Evolutionary conservation across 64 coral and sea anemone species (phyloP), one percentile per base, ranked within the genome.

Genomic region (Dendronephthya gigantea): DNA sequence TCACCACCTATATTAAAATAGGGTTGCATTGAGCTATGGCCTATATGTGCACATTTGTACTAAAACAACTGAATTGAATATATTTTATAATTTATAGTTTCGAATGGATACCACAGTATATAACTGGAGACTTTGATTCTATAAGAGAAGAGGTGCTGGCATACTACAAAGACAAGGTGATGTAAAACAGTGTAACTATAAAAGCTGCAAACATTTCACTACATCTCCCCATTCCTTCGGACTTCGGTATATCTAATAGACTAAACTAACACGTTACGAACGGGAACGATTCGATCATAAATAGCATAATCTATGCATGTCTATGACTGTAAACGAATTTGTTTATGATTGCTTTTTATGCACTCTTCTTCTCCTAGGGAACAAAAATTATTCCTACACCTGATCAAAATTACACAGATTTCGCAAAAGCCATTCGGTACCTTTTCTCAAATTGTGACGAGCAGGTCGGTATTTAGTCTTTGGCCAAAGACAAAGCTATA

Each of bases 121-220:
- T 79, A 79, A 79, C 72, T 37, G 72, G 72, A 79, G 72, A 79
- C 30, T 79, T 79, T 79, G 72, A 79, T 79, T 79, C 72, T 36
- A 35, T 79, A 37, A 79, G 22, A 33, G 9, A 34, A 79, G 36
- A 79, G 0, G 31, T 79, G 9, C 15, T 79, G 22, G 29, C 19
- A 37, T 79, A 79, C 32, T 79, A 79, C 37, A 34, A 39, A 39
- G 32, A 79, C 19, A 79, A 79, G 72, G 72, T 79, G n/a, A n/a
- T n/a, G n/a, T n/a, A n/a, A n/a, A n/a, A n/a, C n/a, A n/a, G n/a
- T n/a, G n/a, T n/a, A n/a, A n/a, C n/a, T n/a, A n/a, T n/a, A n/a
- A n/a, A n/a, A n/a, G n/a, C n/a, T n/a, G n/a, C n/a, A n/a, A n/a
- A n/a, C n/a, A n/a, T n/a, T n/a, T n/a, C n/a, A n/a, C n/a, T n/a